phyloP scores from a whole-genome alignment of 2,797 vertebrate species.

The Phoebastria nigripes region DNA sequence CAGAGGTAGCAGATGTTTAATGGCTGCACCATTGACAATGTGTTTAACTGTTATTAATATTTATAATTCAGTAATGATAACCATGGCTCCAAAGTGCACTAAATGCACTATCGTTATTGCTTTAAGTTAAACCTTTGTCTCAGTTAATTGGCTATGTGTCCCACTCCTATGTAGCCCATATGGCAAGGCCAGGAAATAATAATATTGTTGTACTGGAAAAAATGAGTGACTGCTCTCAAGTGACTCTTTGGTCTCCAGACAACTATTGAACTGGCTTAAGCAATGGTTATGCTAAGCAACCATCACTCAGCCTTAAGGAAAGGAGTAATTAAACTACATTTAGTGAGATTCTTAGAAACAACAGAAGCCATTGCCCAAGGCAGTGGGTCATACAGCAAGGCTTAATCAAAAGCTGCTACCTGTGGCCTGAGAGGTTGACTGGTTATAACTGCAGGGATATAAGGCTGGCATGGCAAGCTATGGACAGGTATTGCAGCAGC shows the following conservation, averaged over 20 bases:
- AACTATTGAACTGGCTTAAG: slow-evolving; percentile 41
- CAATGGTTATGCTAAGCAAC: neutral
- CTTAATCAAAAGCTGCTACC: neutral
- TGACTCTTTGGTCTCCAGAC: slow-evolving; percentile 16
- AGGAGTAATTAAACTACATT: neutral
- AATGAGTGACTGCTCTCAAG: neutral
- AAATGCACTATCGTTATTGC: slow-evolving; percentile 49
- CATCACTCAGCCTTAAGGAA: neutral
- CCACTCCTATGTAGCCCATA: neutral
- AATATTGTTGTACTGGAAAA: slow-evolving; percentile 43
- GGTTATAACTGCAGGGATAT: neutral
- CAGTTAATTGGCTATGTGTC: slow-evolving; percentile 39
- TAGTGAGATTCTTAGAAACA: neutral
- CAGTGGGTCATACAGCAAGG: neutral
- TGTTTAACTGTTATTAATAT: slow-evolving; percentile 72
- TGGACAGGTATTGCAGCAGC: neutral
- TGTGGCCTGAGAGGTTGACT: neutral
- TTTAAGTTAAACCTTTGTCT: slow-evolving; percentile 63
- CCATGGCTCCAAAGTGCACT: slow-evolving; percentile 53
- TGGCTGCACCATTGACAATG: slow-evolving; percentile 52
- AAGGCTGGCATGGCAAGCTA: neutral
- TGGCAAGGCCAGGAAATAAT: slow-evolving; percentile 44
- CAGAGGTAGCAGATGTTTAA: slow-evolving; percentile 61
- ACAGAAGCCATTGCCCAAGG: neutral
- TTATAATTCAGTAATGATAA: slow-evolving; percentile 65